phyloP scores from a whole-genome alignment of 2,797 vertebrate genomes.

The Poecilia picta region DNA sequence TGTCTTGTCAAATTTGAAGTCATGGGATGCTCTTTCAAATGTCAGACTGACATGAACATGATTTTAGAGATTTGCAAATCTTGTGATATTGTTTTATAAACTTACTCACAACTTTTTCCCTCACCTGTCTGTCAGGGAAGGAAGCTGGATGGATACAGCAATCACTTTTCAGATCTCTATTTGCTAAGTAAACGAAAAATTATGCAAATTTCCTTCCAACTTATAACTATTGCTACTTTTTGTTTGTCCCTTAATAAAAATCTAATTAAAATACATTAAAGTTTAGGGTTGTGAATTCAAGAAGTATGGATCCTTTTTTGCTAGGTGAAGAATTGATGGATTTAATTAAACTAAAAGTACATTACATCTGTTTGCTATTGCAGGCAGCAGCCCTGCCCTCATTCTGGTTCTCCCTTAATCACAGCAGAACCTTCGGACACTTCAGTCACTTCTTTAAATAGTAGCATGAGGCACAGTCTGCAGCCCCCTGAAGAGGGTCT shows the following conservation, averaged over 20 bases:
- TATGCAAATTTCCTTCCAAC: neutral
- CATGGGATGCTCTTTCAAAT: neutral
- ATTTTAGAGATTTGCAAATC: neutral
- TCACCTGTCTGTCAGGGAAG: neutral
- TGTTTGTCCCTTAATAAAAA: neutral
- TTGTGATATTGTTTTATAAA: neutral
- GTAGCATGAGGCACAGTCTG: slow-evolving; percentile 48
- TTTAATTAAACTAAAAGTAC: slow-evolving; percentile 26
- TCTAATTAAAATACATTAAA: neutral
- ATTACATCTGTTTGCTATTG: slow-evolving; percentile 22
- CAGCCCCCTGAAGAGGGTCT: slow-evolving; percentile 59
- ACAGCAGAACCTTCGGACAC: slow-evolving; percentile 53
- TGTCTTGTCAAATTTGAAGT: neutral
- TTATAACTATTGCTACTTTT: neutral
- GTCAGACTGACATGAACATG: neutral
- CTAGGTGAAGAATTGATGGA: neutral
- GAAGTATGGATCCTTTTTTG: neutral
- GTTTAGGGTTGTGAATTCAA: neutral
- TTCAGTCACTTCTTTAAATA: slow-evolving; percentile 67
- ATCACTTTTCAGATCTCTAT: slow-evolving; percentile 18
- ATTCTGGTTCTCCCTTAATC: slow-evolving; percentile 58
- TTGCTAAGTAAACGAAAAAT: neutral
- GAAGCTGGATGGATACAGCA: neutral
- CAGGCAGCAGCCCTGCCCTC: slow-evolving; percentile 22
- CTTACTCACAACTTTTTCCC: neutral